Base-by-base conservation (phyloP, 1,140 invertebrate genomes). In the Pachyrhynchus sulphureomaculatus region DNA sequence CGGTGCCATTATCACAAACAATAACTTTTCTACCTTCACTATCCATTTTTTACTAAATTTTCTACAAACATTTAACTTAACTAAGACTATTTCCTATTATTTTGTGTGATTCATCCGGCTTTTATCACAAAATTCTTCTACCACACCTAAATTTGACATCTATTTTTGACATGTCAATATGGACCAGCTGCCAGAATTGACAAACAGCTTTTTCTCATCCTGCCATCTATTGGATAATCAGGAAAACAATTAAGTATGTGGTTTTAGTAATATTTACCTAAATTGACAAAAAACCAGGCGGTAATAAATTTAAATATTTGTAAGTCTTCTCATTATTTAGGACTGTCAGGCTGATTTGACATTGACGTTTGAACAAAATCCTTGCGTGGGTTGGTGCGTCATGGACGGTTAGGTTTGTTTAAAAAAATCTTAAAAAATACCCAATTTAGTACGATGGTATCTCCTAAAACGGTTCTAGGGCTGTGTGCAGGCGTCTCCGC, bases 1-100 rank as follows among this genome's bases (percentile, higher is more conserved):
- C 95, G 53, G 96, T 98, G 74, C 96, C 96, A 84, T 99, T 99
- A 81, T 99, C 96, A 81, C 96, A 98, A 66, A 99, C 95, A 66
- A 99, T 93, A 47, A 99, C 93, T 88, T 96, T 96, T 74, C 92
- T 89, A 67, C 95, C 96, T 80, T 95, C 85, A 74, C 88, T 93
- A 82, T 98, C 96, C 95, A 98, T 98, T 70, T 56, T 54, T 10
- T 34, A 15, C 33, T 51, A 52, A 60, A 17, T 33, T 21, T 26
- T 49, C 26, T 0, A 51, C 39, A 23, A 44, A 56, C 53, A 56
- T 56, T 47, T 44, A 56, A 56, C 34, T 55, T 24, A 56, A 44
- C n/a, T 45, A 18, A 29, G n/a, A 45, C 12, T 21, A 24, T 4
- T 44, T 45, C n/a, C 9, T 56, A 18, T 0, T 39, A 21, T 56